Evolutionary conservation across 2,113 vertebrate species (phyloP), one percentile per base, ranked within the genome.

Genomic region (Beaufortia kweichowensis): DNA sequence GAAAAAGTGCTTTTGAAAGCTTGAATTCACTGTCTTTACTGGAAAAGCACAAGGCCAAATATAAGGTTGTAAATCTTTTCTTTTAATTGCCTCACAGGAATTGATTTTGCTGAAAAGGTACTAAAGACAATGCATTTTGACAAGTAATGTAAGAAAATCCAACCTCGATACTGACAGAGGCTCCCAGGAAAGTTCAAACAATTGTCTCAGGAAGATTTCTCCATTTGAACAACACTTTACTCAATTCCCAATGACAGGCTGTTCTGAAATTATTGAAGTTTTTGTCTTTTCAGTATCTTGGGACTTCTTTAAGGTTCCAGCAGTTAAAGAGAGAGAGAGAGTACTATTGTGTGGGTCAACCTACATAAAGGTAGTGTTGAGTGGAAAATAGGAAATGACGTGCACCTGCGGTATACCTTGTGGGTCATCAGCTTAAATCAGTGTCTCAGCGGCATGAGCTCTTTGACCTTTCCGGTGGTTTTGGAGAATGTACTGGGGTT

Each of bases 371-470:
- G 59, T 28, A 35, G 41, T 3, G 17, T 35, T 61, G 60, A 79
- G 65, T 70, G 56, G 35, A 48, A 76, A 71, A 79, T 75, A 10
- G 28, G 61, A 79, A 35, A 56, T 53, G 73, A 79, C 81, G 28
- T 61, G 77, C 77, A 79, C 67, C 77, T 82, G 81, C n/a, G 62
- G 62, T 72, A 73, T 77, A 64, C 28, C 72, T 63, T 56, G 56
- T 50, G 31, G 43, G 23, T 59, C 78, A 77, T 79, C 77, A 50
- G 24, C 48, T 68, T 73, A 56, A 41, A 82, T 82, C 62, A 79
- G 33, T 68, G 43, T 82, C 77, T 73, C 28, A 67, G 55, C 53
- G 75, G 61, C 41, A 67, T 28, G 33, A 78, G 81, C 56, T 55
- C 66, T 79, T 71, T 82, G 77, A 76, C 72, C 77, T 75, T 60